Percentiles rank a stretch among this genome's conserved stretches.
Conservation (phyloP, 2,113 vertebrate species). For the Calidris pygmaea region DNA sequence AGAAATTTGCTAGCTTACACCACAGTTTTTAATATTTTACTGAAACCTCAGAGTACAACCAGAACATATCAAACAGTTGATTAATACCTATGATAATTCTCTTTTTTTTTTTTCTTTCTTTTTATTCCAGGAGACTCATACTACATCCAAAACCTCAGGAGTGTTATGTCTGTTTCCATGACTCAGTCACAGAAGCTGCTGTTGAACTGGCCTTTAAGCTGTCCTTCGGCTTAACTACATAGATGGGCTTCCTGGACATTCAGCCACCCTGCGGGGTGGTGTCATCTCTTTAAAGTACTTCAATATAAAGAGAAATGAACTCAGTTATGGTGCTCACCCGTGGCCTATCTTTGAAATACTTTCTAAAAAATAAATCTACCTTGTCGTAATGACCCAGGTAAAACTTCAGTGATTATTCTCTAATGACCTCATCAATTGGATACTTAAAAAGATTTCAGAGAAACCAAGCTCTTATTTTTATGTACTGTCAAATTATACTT, state of each 20-base stretch:
- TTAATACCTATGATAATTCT: background rate
- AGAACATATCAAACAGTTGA: background rate
- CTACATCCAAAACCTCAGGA: conserved; percentile 91
- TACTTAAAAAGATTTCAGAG: background rate
- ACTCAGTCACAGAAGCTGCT: conserved; percentile 90
- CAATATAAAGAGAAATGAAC: background rate
- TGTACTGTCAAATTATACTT: background rate
- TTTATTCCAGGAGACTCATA: conserved; percentile 84
- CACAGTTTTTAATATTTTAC: background rate
- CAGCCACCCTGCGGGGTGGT: background rate
- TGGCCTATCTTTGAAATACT: background rate
- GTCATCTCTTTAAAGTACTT: background rate
- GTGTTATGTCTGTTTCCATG: conserved; percentile 95
- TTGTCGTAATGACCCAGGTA: background rate
- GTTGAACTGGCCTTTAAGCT: conserved; percentile 95
- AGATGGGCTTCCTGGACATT: background rate
- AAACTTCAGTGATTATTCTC: background rate
- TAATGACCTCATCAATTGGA: background rate
- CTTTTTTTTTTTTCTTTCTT: background rate
- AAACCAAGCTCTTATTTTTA: background rate
- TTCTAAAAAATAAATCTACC: background rate
- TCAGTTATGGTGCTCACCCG: background rate
- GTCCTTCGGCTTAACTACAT: conserved; percentile 88
- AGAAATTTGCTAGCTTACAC: background rate
- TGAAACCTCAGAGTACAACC: background rate